Evolutionary conservation across 1,140 invertebrate genomes (phyloP), one percentile per base, ranked within the genome.

Genomic region (Bombus sylvicola): DNA sequence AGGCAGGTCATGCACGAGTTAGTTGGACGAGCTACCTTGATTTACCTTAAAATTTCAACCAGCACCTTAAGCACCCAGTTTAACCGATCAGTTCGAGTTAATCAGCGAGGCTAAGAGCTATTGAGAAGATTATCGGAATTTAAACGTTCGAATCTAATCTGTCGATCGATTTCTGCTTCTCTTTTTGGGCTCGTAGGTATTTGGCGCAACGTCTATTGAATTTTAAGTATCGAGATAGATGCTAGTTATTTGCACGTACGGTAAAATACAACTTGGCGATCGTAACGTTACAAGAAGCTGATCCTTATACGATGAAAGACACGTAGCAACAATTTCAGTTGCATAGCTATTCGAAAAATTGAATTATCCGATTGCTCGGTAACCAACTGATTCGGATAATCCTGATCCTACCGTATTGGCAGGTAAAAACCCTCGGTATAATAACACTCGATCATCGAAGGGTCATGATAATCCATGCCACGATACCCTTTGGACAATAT

Each of bases 371-470:
- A 22, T 22, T 22, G 22, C 47, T 22, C 47, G 18, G 15, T 53
- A 53, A 22, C 5, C 18, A 53, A 53, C 47, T 22, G 18, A 53
- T 53, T 53, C 18, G 18, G 0, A 53, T 8, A 53, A 53, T 53
- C 5, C 18, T 2, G 47, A 53, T 53, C 0, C 47, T 53, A 53
- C 1, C 0, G 18, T 53, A 59, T 59, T 10, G 10, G 25, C 0
- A n/a, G 28, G 2, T 28, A 86, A 41, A 72, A 81, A 37, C 0
- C 66, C 18, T 43, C 28, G 37, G 18, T 15, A 84, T 53, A 75
- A 71, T 62, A 72, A 77, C 85, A 91, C 87, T 92, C 84, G 90
- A 90, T 89, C 85, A 86, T 91, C 85, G 83, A 85, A 90, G 83
- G 71, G 85, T 76, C 77, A 80, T 68, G 84, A 91, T 91, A 89